Conservation (phyloP, 2,113 vertebrate species). For the Podilymbus podiceps region DNA sequence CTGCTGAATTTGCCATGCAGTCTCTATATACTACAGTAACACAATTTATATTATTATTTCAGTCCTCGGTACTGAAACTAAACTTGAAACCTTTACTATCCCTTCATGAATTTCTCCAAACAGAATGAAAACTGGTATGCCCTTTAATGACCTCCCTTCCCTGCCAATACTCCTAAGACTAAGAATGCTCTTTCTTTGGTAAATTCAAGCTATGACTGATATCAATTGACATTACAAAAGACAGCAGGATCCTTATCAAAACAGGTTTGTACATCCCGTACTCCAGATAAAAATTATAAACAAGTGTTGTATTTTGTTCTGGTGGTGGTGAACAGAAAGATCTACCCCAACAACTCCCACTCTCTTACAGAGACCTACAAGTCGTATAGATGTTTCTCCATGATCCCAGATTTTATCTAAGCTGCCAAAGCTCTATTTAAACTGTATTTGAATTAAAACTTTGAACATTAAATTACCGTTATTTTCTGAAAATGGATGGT, state of each 20-base stretch:
- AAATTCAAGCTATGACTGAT: not conserved
- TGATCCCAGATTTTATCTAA: not conserved
- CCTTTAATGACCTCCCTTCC: not conserved
- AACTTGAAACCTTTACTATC: not conserved
- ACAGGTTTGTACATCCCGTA: not conserved
- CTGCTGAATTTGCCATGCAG: not conserved
- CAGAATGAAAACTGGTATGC: not conserved
- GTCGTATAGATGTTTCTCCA: not conserved
- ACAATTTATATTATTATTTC: not conserved
- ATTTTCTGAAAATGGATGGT: not conserved
- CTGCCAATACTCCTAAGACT: not conserved
- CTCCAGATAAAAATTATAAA: not conserved
- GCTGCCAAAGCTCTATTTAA: not conserved
- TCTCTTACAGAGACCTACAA: not conserved
- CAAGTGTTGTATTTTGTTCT: not conserved
- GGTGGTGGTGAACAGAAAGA: not conserved
- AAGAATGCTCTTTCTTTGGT: not conserved
- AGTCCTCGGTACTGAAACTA: not conserved
- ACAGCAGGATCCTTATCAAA: not conserved
- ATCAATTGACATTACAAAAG: not conserved
- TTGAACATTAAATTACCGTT: not conserved
- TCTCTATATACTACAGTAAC: not conserved
- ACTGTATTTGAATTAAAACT: not conserved
- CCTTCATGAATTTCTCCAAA: not conserved
- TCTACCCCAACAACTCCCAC: fast-evolving